Evolutionary conservation across 2,888 invertebrate genomes (phyloP), one percentile per base, ranked within the genome.

Genomic region (Saturnia pavonia): DNA sequence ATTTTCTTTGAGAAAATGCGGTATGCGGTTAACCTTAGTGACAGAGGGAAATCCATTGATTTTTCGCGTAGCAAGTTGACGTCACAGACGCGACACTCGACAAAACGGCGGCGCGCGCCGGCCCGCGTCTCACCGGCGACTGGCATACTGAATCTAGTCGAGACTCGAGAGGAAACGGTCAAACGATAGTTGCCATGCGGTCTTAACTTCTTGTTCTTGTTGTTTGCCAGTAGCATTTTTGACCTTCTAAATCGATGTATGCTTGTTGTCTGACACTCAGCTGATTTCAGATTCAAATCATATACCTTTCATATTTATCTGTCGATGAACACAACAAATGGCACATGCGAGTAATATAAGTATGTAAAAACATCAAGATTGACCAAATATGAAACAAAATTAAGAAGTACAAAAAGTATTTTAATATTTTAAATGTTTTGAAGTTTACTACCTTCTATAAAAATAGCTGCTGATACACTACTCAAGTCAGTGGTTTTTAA

Each of bases 1-100:
- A 91, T 92, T 93, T 93, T 92, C 89, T 76, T 83, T 78, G 73
- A 83, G 90, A 91, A 93, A 93, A 92, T 94, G 93, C 93, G 92
- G 91, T 91, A 93, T 93, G 93, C 93, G 90, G 89, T 85, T 85
- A 90, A 92, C 91, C 91, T 91, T 86, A 86, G 83, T 77, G 83
- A 82, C 82, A 85, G 82, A 81, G 82, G 83, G 87, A 85, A 85
- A 89, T 88, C 88, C 91, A 93, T 94, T 91, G 93, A 93, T 94
- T 93, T 92, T 92, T 92, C 91, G 89, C 89, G 89, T 81, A 87
- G 88, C 86, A 88, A 85, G 82, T 85, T 90, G 87, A 92, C 92
- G 92, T 92, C 91, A 91, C 86, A 76, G 81, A 77, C 86, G 88
- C 90, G 90, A 85, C 87, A 77, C 86, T 88, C 90, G 90, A 85